Conservation (phyloP, 1,140 invertebrate genomes). For the Eriosoma lanigerum region DNA sequence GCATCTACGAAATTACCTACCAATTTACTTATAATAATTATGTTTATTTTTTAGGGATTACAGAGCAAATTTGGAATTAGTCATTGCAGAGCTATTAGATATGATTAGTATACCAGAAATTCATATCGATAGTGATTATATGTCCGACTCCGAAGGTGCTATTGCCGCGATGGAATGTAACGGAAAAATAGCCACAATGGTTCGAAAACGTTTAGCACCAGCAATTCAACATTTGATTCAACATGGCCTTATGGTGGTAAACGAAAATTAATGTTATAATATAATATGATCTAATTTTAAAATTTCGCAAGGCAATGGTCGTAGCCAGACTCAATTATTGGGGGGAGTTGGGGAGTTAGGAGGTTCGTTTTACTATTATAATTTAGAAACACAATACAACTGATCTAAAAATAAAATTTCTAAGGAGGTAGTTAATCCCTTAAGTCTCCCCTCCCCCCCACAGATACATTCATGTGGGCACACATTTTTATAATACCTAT, state of each 20-base stretch:
- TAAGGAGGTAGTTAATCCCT: too few species aligned
- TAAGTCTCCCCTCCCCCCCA: too few species aligned
- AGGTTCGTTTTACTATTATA: too few species aligned
- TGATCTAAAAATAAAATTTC: too few species aligned
- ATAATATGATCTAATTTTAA: background rate
- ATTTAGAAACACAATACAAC: too few species aligned
- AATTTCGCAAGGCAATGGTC: too few species aligned
- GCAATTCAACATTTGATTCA: slow-evolving; percentile 89
- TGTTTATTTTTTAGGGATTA: slow-evolving; percentile 70
- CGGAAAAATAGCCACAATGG: slow-evolving; percentile 78
- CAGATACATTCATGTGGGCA: too few species aligned
- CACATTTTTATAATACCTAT: too few species aligned
- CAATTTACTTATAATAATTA: background rate
- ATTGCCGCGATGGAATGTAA: slow-evolving; percentile 62
- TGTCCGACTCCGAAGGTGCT: slow-evolving; percentile 67
- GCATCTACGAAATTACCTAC: too few species aligned
- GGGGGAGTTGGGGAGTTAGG: too few species aligned
- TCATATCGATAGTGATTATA: slow-evolving; percentile 63
- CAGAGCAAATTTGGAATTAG: slow-evolving; percentile 87
- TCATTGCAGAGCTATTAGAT: slow-evolving; percentile 77
- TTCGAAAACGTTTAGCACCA: slow-evolving; percentile 86
- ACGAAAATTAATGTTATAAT: background rate
- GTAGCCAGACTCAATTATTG: too few species aligned
- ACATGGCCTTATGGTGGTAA: slow-evolving; percentile 75
- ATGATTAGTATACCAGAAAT: slow-evolving; percentile 63